Conservation (phyloP, 2,113 vertebrate genomes). For the Thinocorus orbignyianus region DNA sequence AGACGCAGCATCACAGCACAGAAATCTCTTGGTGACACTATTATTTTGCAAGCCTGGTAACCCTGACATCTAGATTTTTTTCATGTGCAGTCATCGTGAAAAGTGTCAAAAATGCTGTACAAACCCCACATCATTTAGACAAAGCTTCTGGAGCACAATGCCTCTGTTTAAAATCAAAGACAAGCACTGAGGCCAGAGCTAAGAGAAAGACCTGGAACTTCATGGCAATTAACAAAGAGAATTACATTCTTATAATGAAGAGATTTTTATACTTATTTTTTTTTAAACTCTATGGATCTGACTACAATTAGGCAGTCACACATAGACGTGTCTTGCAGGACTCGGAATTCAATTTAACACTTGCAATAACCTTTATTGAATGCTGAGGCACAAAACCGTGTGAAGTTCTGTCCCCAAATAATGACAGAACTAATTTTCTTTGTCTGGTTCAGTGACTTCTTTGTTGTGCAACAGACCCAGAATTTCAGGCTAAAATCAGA, state of each 20-base stretch:
- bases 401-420: not conserved
- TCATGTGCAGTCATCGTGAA: not conserved
- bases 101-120: not conserved
- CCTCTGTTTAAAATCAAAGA: not conserved
- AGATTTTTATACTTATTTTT: not conserved
- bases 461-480: not conserved
- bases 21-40: not conserved
- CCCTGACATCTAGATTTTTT: not conserved
- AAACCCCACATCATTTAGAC: not conserved
- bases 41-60: not conserved
- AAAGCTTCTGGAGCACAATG: not conserved
- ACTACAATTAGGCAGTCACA: not conserved
- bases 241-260: not conserved
- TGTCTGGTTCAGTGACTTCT: not conserved
- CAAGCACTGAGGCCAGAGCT: not conserved
- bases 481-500: not conserved
- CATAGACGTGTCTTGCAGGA: not conserved
- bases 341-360: not conserved
- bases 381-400: not conserved
- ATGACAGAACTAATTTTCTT: not conserved
- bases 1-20: not conserved
- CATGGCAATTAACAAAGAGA: not conserved
- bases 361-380: not conserved
- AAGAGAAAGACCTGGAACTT: not conserved
- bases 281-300: not conserved